Conservation (phyloP, 2,797 vertebrate species). For the Aviceda cuculoides region DNA sequence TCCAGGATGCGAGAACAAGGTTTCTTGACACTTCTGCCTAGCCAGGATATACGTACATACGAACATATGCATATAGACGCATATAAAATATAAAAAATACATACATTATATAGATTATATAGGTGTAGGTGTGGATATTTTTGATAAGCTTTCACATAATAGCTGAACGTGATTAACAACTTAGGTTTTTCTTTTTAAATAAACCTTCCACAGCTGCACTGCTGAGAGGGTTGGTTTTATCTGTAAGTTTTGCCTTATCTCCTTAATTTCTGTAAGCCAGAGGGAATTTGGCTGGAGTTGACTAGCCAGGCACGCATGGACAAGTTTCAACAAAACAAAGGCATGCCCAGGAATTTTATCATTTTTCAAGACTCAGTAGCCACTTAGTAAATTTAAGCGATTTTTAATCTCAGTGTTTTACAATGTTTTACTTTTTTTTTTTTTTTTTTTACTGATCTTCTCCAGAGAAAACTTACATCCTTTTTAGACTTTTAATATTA, state of each 20-base stretch:
- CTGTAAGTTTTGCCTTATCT: not conserved
- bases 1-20: not conserved
- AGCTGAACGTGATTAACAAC: not conserved
- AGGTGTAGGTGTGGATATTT: not conserved
- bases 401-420: not conserved
- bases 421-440: not conserved
- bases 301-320: not conserved
- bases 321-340: not conserved
- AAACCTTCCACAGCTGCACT: not conserved
- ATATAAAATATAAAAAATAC: not conserved
- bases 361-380: not conserved
- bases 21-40: not conserved
- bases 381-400: not conserved
- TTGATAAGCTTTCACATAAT: not conserved
- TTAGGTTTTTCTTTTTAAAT: not conserved
- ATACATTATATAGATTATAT: not conserved
- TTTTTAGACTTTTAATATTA: not conserved
- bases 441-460: not conserved
- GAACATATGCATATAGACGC: accelerated
- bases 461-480: not conserved
- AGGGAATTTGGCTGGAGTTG: not conserved
- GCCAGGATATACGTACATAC: not conserved
- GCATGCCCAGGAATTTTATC: not conserved
- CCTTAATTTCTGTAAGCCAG: not conserved
- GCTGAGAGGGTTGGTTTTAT: not conserved